phyloP scores from a whole-genome alignment of 2,797 vertebrate genomes.

The Silurus aristotelis region DNA sequence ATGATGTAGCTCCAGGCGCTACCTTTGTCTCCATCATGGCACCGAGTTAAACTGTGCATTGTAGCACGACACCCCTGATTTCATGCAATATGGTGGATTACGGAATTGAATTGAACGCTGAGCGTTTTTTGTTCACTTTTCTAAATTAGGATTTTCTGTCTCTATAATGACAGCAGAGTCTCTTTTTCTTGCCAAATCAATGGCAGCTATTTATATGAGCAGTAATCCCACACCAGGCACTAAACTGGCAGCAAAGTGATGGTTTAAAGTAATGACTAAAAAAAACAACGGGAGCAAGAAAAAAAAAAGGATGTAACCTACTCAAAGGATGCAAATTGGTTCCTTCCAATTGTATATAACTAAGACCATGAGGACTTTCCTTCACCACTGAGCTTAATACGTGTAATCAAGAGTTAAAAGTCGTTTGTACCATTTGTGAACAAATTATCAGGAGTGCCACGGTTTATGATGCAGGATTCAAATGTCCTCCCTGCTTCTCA shows the following conservation, averaged over 20 bases:
- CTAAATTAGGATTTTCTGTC: constrained; percentile 84
- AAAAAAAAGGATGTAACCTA: constrained; percentile 18
- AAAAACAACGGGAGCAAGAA: constrained; percentile 57
- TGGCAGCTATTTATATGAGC: constrained; percentile 81
- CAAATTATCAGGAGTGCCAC: constrained; percentile 40
- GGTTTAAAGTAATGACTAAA: constrained; percentile 73
- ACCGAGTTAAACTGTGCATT: constrained; percentile 77
- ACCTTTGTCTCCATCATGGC: constrained; percentile 78
- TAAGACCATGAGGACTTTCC: constrained; percentile 52
- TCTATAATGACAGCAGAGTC: constrained; percentile 77
- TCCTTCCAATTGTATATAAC: constrained; percentile 58
- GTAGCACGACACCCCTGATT: constrained; percentile 78
- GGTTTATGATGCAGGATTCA: constrained; percentile 48
- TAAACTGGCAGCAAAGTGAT: constrained; percentile 72
- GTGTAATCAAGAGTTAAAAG: constrained; percentile 53
- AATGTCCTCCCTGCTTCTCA: constrained; percentile 64
- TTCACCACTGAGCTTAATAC: constrained; percentile 53
- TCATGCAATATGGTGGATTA: constrained; percentile 81
- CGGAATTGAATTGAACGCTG: constrained; percentile 75
- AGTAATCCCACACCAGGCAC: constrained; percentile 74
- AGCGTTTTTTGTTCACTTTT: constrained; percentile 76
- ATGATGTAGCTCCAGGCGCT: constrained; percentile 72
- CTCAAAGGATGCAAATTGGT: constrained; percentile 71
- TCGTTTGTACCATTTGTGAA: constrained; percentile 46
- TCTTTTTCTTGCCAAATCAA: constrained; percentile 78